Conservation (phyloP, 2,888 invertebrate genomes). For the Amblyteles armatorius region DNA sequence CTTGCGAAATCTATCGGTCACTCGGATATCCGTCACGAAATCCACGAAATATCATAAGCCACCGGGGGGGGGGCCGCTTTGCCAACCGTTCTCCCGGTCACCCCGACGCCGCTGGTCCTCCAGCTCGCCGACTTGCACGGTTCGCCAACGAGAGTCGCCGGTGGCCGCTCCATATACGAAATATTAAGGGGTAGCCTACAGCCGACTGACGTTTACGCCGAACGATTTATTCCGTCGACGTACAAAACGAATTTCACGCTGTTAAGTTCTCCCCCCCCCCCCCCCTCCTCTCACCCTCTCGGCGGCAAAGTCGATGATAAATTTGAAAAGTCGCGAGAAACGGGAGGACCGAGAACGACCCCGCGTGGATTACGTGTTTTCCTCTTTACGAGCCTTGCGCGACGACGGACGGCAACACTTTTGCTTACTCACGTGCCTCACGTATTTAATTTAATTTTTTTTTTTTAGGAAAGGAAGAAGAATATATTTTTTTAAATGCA, state of each 20-base stretch:
- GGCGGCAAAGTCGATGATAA: slow-evolving; percentile 15
- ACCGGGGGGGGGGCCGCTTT: slow-evolving; percentile 63
- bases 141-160: slow-evolving; percentile 32
- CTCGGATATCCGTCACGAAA: slow-evolving; percentile 78
- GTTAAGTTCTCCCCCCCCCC: slow-evolving; percentile 31
- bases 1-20: slow-evolving; percentile 81
- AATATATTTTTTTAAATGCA: too few relatives aligned
- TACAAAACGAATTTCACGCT: slow-evolving; percentile 66
- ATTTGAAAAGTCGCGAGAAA: slow-evolving; percentile 44
- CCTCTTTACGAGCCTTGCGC: too few relatives aligned
- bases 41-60: slow-evolving; percentile 82
- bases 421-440: too few relatives aligned
- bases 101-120: neutral
- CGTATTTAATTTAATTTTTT: too few relatives aligned
- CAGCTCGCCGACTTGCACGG: slow-evolving; percentile 2
- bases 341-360: neutral
- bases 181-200: slow-evolving; percentile 12
- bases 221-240: slow-evolving; percentile 67
- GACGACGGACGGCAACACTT: too few relatives aligned
- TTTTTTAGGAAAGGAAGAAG: too few relatives aligned
- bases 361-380: too few relatives aligned
- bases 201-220: slow-evolving; percentile 59
- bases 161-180: slow-evolving; percentile 11
- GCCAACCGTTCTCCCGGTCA: neutral
- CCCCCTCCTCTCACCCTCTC: too few relatives aligned